These are phyloP conservation scores for Unio delphinus DNA, from an alignment of 2,888 invertebrate species.

Conservation along the genomic window DNA sequence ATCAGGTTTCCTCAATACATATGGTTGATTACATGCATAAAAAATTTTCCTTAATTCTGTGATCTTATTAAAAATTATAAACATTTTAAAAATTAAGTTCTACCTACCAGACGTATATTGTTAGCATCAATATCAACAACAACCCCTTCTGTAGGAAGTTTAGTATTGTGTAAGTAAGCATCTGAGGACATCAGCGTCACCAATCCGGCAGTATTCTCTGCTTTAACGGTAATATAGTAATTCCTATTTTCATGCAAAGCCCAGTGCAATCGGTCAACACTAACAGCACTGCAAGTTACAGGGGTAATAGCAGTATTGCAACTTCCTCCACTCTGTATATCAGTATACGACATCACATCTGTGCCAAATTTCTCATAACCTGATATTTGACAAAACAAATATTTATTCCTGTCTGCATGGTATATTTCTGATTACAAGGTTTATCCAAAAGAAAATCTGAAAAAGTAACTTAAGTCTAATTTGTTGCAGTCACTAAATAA, in stretches of 20 bases:
- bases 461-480: no score
- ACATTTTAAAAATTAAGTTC: no score
- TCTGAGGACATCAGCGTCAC: constrained; percentile 21
- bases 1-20: no score
- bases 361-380: constrained; percentile 4
- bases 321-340: constrained; percentile 12
- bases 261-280: constrained; percentile 22
- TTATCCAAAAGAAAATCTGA: no score
- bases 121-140: constrained; percentile 26
- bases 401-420: neutral
- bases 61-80: no score
- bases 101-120: neutral
- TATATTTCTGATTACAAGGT: no score
- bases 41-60: no score
- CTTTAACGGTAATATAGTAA: constrained; percentile 38
- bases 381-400: neutral
- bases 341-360: constrained; percentile 10
- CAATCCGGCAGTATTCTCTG: constrained; percentile 28
- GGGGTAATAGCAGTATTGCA: constrained; percentile 11
- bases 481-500: no score
- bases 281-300: constrained; percentile 22
- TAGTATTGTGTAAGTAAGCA: constrained; percentile 31
- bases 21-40: no score
- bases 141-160: constrained; percentile 28
- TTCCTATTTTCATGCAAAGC: constrained; percentile 26